phyloP scores from a whole-genome alignment of 2,797 vertebrate genomes.

The Acropternis orthonyx region DNA sequence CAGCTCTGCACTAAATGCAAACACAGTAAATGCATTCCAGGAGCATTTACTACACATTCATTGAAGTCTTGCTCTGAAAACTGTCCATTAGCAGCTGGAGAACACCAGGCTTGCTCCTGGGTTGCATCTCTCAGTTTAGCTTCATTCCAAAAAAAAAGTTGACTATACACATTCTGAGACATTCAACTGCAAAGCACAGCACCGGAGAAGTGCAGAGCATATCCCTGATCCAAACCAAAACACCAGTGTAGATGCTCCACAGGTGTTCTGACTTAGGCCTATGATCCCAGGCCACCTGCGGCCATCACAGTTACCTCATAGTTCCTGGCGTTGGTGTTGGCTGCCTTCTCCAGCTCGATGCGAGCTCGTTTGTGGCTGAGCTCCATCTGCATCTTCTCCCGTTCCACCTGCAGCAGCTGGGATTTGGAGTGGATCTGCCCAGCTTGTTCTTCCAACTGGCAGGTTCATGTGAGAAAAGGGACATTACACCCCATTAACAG shows the following conservation, averaged over 20 bases:
- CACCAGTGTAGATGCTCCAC: rapidly evolving
- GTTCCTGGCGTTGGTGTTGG: slow-evolving; percentile 83
- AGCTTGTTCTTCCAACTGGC: slow-evolving; percentile 88
- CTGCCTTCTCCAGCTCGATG: slow-evolving; percentile 90
- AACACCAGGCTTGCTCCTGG: neutral
- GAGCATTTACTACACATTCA: neutral
- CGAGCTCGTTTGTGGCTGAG: slow-evolving; percentile 94
- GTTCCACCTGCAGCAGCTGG: slow-evolving; percentile 86
- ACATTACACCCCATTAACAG: neutral
- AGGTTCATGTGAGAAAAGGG: neutral
- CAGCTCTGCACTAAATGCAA: neutral
- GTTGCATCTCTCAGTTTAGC: neutral
- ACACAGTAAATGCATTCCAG: neutral
- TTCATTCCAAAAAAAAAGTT: neutral
- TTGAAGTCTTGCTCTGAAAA: neutral
- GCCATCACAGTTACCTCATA: slow-evolving; percentile 80
- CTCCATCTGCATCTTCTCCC: slow-evolving; percentile 96
- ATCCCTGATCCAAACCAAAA: neutral
- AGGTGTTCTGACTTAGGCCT: neutral
- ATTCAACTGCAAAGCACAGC: neutral
- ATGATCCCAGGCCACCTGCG: rapidly evolving
- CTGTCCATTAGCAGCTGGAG: neutral
- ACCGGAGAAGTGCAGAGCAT: neutral
- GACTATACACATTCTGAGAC: neutral
- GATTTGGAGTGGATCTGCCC: slow-evolving; percentile 85